phyloP scores from a whole-genome alignment of 2,888 invertebrate species.

The Erynnis tages region DNA sequence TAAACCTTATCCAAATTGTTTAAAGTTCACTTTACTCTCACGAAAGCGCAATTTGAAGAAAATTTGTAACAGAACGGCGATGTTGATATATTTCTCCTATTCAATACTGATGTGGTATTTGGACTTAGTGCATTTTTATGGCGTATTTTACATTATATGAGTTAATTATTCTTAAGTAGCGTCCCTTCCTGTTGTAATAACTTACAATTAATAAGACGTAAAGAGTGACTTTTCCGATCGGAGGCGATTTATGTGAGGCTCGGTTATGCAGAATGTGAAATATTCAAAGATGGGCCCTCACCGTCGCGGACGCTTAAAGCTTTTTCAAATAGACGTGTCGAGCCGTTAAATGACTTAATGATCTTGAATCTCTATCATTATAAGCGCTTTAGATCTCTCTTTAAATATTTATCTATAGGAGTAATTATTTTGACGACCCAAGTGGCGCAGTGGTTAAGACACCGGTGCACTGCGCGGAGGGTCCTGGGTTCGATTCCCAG shows the following conservation, averaged over 20 bases:
- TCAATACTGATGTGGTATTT: conserved; percentile 43
- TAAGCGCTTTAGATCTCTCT: no score
- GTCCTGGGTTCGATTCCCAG: no score
- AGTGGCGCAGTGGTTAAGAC: no score
- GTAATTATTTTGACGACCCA: no score
- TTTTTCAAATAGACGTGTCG: conserved; percentile 6
- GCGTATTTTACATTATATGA: conserved; percentile 18
- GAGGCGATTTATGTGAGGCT: conserved; percentile 13
- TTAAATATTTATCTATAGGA: no score
- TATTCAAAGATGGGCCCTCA: background rate
- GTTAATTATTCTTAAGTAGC: conserved; percentile 27
- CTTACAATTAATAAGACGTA: conserved; percentile 26
- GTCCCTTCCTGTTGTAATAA: conserved; percentile 27
- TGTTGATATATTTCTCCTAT: conserved; percentile 55
- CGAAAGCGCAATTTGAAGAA: conserved; percentile 34
- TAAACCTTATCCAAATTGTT: conserved; percentile 30
- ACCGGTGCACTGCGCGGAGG: no score
- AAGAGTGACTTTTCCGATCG: conserved; percentile 24
- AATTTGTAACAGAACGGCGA: conserved; percentile 55
- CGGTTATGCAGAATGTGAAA: background rate
- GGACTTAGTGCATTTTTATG: conserved; percentile 39
- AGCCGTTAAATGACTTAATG: no score
- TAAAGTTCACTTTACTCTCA: conserved; percentile 21
- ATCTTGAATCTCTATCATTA: no score
- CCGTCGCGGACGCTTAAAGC: conserved; percentile 2